Base-by-base conservation (phyloP, 1,140 invertebrate genomes). In the Uloborus diversus region DNA sequence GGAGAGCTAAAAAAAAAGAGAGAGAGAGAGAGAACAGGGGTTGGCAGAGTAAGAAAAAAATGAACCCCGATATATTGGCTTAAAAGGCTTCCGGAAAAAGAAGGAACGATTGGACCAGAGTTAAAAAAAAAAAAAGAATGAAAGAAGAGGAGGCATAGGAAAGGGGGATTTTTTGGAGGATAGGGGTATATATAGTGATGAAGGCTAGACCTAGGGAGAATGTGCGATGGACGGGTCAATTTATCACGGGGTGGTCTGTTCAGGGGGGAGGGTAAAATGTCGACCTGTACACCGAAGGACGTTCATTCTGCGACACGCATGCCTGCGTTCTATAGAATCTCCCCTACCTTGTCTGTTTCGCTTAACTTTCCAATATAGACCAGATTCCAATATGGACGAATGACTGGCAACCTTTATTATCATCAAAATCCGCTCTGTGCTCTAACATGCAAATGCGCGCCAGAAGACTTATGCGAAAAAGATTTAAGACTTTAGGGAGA, bases 1-100 rank as follows among this genome's bases (percentile, higher is more conserved):
- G 53, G 53, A 49, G 23, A 64, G 33, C 9, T 33, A 61, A 59
- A 61, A 53, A 56, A 33, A 20, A 28, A 69, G 14, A 20, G 66
- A n/a, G 35, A 20, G 57, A n/a, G 37, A 27, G 49, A 61, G 35
- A 17, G 35, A 49, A 35, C 30, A 9, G n/a, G 30, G n/a, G 28
- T 62, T 14, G 1, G 28, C 11, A 35, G 23, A 27, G n/a, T 27
- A 7, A 62, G 56, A 73, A 73, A 73, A 71, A 73, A 57, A 35
- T 33, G 66, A 30, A 51, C 53, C 49, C 59, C 73, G 47, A 78
- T 78, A 76, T 76, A 78, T 78, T 78, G 73, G 73, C 73, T 78
- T 78, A 78, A 78, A 78, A 78, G 73, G 73, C 73, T 78, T 78
- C 73, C 73, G 73, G 62, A 78, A 57, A n/a, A 66, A 64, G 62